Evolutionary conservation across 2,888 invertebrate species (phyloP).

Genomic region (Aphidius colemani): DNA sequence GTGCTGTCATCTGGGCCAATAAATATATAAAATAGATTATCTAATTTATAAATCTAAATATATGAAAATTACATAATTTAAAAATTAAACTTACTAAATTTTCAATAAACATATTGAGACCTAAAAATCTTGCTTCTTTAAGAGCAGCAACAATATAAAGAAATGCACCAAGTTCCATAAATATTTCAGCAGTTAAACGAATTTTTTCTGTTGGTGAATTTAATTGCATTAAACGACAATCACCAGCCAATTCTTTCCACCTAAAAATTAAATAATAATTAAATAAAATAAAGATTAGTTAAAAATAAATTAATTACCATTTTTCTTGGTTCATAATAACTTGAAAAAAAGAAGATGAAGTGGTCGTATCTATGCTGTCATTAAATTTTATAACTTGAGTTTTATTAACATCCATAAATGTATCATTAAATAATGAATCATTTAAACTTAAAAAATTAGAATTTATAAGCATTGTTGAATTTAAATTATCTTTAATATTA

Average conservation of each 20-base stretch:
- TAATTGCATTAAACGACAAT: conserved; percentile 73
- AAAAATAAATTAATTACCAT: conserved; percentile 3
- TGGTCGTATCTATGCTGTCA: conserved; percentile 11
- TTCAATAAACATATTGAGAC: conserved; percentile 91
- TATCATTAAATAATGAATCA: conserved; percentile 3
- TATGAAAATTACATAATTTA: neutral
- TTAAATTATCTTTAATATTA: conserved; percentile 30
- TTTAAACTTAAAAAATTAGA: neutral
- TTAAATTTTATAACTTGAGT: neutral
- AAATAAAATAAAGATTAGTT: conserved; percentile 3
- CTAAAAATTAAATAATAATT: conserved; percentile 34
- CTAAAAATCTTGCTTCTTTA: conserved; percentile 88
- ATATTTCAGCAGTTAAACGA: conserved; percentile 77
- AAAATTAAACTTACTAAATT: conserved; percentile 73
- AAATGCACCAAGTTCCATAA: conserved; percentile 81
- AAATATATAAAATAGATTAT: neutral
- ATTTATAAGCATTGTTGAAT: conserved; percentile 38
- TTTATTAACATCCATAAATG: neutral
- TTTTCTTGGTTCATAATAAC: conserved; percentile 1
- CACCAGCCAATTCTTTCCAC: conserved; percentile 75
- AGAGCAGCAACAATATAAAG: conserved; percentile 83
- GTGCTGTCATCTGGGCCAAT: conserved; percentile 76
- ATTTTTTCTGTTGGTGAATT: conserved; percentile 68
- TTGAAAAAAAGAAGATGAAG: conserved; percentile 14
- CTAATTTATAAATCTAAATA: neutral